Base-by-base conservation (phyloP, 1,140 invertebrate species). In the Metopolophium dirhodum region DNA sequence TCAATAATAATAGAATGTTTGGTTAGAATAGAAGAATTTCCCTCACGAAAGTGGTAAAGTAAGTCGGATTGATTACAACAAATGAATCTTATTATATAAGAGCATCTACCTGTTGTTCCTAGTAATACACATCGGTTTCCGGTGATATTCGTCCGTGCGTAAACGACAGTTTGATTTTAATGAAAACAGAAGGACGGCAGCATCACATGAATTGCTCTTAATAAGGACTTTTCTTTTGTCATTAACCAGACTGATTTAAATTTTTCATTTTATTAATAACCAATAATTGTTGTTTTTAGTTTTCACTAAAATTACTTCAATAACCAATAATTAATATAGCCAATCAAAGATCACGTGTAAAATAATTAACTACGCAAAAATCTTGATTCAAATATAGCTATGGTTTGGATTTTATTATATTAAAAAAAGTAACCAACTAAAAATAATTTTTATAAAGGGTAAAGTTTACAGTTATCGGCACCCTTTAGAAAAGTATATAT, bases 61-160 rank as follows among this genome's bases (percentile, higher is more conserved):
- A 51, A 51, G 35, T 35, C 20, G 30, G 35, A 57, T 89, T 54
- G n/a, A 26, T 35, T 68, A 68, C 54, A 54, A 54, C 8, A 54
- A 89, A 68, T 68, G 18, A 30, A n/a, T 90, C 11, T n/a, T 68
- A 68, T 68, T 90, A 90, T 68, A 68, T 90, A 90, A 68, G 57
- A 45, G 7, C n/a, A 45, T 9, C 37, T 61, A 68, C 14, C 9
- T 89, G 35, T 68, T 45, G 18, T 68, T 45, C 51, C 22, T 68
- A 89, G 26, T 45, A 68, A 35, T 54, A 89, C 7, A 41, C 51
- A 57, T 89, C 23, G 30, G 47, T 51, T 93, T 86, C 91, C 82
- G 91, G 82, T 45, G 49, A 86, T 51, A 54, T 86, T 93, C 35
- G 49, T 20, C 49, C 91, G 14, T 41, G 91, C 91, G 91, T 93